Evolutionary conservation across 35 echinoderm and acorn worm species (phyloP).

Genomic region (Hemicentrotus pulcherrimus): DNA sequence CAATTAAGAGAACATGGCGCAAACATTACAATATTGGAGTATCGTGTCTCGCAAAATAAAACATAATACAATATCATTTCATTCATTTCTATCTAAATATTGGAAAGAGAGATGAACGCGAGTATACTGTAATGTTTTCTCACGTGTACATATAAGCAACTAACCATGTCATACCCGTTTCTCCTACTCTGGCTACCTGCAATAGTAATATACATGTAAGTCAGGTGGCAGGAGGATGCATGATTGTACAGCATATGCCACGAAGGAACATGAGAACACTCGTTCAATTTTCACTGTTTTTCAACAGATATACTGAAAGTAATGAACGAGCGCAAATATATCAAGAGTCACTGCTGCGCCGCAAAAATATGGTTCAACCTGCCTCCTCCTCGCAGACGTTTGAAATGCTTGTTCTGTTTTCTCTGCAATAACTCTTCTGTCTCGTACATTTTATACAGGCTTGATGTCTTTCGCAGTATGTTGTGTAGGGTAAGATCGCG

Average conservation of each 20-base stretch:
- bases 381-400: neutral
- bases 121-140: neutral
- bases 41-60: neutral
- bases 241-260: slow-evolving; percentile 21
- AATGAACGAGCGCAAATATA: slow-evolving; percentile 35
- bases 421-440: slow-evolving; percentile 1
- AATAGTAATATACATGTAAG: neutral
- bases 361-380: neutral
- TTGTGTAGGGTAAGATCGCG: neutral
- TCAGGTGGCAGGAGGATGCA: neutral
- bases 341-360: neutral
- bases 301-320: neutral
- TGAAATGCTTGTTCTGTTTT: slow-evolving; percentile 15
- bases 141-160: neutral
- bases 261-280: slow-evolving; percentile 6
- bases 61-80: neutral
- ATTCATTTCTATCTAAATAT: neutral
- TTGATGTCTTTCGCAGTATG: neutral
- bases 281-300: slow-evolving; percentile 17
- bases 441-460: neutral
- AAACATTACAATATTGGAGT: neutral
- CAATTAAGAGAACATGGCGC: too few species aligned
- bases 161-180: neutral
- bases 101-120: neutral
- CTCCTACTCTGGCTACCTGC: neutral